phyloP scores from a whole-genome alignment of 2,797 vertebrate species.

The Vultur gryphus region DNA sequence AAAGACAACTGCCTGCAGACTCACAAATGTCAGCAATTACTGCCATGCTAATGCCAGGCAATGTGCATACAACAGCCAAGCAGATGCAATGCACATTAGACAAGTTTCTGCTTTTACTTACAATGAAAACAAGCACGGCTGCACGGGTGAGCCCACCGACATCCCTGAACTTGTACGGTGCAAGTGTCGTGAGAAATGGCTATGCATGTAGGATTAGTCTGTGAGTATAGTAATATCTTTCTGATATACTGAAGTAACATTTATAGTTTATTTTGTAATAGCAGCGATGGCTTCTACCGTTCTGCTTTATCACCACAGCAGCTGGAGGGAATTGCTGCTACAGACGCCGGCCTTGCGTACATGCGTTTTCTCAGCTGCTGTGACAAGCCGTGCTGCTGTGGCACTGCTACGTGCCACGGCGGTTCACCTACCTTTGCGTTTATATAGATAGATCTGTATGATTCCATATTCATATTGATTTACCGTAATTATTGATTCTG shows the following conservation, averaged over 20 bases:
- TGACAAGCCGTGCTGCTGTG: neutral
- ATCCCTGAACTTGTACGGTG: neutral
- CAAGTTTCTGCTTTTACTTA: neutral
- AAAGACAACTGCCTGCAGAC: neutral
- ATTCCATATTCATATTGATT: neutral
- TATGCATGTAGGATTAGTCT: neutral
- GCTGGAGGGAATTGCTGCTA: neutral
- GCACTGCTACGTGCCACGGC: accelerated
- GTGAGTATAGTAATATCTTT: neutral
- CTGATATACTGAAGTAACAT: neutral
- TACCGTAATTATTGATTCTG: neutral
- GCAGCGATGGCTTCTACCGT: neutral
- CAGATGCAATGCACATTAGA: neutral
- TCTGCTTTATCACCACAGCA: neutral
- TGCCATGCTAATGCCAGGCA: neutral
- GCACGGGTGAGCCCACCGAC: accelerated
- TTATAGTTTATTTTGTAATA: neutral
- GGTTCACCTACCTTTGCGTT: neutral
- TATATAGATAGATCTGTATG: neutral
- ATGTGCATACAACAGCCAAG: neutral
- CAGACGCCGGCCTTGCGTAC: accelerated
- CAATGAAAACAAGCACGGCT: neutral
- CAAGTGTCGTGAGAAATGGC: neutral
- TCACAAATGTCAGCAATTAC: neutral
- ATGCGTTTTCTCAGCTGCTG: accelerated